phyloP scores from a whole-genome alignment of 2,113 vertebrate species.

The Neolamprologus falcicula region DNA sequence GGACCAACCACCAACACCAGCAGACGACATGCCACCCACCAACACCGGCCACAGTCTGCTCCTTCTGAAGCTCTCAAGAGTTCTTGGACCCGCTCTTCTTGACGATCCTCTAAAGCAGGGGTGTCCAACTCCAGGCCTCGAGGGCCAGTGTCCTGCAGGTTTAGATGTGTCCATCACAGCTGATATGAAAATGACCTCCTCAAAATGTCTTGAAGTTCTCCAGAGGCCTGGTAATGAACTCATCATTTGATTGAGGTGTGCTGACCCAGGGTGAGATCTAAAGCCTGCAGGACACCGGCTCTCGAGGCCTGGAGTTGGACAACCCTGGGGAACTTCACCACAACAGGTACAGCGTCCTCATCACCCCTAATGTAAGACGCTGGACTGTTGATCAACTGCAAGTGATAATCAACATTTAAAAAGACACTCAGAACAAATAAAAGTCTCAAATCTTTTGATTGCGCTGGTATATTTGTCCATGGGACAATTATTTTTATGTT shows the following conservation, averaged over 20 bases:
- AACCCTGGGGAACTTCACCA: not conserved
- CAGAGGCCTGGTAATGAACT: not conserved
- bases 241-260: not conserved
- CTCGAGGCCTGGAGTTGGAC: not conserved
- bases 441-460: not conserved
- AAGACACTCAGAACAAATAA: not conserved
- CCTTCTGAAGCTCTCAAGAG: not conserved
- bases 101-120: not conserved
- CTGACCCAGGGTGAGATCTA: not conserved
- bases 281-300: rapidly evolving
- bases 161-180: not conserved
- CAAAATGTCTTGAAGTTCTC: not conserved
- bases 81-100: not conserved
- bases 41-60: not conserved
- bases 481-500: not conserved
- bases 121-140: not conserved
- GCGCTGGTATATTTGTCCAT: not conserved
- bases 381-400: not conserved
- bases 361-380: not conserved
- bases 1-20: not conserved
- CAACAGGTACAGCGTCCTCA: not conserved
- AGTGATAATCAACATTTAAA: not conserved
- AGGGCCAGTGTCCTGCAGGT: not conserved
- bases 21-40: not conserved
- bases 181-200: not conserved